These are phyloP conservation scores for Anoplius nigerrimus DNA, from an alignment of 2,888 invertebrate genomes.

Conservation along the genomic window DNA sequence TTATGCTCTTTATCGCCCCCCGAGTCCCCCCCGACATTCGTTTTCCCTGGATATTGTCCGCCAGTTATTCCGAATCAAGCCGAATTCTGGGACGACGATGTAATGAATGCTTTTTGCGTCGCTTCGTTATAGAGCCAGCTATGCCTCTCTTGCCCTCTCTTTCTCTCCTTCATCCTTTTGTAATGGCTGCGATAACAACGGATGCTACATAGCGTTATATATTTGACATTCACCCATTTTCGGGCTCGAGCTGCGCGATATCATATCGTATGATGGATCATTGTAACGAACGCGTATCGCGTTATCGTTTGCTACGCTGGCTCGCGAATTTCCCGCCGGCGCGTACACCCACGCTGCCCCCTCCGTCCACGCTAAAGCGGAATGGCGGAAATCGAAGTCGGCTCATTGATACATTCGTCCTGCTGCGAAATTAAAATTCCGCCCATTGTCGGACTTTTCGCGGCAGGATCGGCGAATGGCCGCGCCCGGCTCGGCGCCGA, in stretches of 20 bases:
- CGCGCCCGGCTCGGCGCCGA: too few species aligned
- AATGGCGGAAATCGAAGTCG: too few species aligned
- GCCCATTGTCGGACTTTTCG: too few species aligned
- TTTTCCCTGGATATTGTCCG: neutral
- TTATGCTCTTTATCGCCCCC: too few species aligned
- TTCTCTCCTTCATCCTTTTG: constrained; percentile 19
- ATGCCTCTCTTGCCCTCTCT: constrained; percentile 15
- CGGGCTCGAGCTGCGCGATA: constrained; percentile 16
- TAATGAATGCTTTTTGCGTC: constrained; percentile 41
- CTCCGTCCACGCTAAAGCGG: too few species aligned
- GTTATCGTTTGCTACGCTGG: neutral
- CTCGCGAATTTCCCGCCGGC: too few species aligned
- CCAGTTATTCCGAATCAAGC: constrained; percentile 21
- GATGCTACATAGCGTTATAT: constrained; percentile 36
- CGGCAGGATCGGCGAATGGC: too few species aligned
- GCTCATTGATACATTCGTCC: too few species aligned
- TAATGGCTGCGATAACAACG: constrained; percentile 24
- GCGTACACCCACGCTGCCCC: too few species aligned
- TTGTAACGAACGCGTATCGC: constrained; percentile 15
- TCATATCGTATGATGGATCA: constrained; percentile 27
- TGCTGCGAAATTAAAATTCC: too few species aligned
- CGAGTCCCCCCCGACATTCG: constrained; percentile 19
- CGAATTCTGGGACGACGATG: constrained; percentile 11
- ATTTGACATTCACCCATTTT: constrained; percentile 35
- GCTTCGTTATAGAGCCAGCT: constrained; percentile 30